Evolutionary conservation across 1,140 invertebrate genomes (phyloP).

Genomic region (Lamellibrachia luymesi): DNA sequence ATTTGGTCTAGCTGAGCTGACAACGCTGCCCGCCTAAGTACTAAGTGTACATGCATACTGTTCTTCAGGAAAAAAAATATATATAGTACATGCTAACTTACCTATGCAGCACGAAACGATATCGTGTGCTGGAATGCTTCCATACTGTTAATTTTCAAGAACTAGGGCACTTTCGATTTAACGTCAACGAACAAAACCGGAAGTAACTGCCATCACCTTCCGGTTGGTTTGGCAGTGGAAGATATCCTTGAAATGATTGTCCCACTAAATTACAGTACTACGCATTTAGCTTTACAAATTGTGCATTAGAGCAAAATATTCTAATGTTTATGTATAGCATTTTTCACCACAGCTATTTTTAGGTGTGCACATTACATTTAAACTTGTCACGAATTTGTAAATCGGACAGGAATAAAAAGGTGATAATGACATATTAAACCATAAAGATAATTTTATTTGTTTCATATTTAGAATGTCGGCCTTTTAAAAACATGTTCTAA

Average conservation of each 20-base stretch:
- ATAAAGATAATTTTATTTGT: no score
- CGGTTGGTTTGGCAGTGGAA: background rate
- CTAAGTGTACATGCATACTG: background rate
- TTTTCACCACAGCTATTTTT: background rate
- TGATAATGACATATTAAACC: background rate
- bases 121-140: background rate
- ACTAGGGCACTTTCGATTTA: background rate
- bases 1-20: background rate
- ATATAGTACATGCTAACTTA: background rate
- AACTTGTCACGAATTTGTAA: background rate
- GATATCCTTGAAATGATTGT: background rate
- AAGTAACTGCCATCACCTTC: slow-evolving; percentile 4
- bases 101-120: background rate
- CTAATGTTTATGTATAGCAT: background rate
- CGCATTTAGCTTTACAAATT: background rate
- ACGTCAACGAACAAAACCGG: background rate
- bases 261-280: background rate
- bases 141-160: background rate
- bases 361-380: background rate
- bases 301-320: background rate
- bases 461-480: no score
- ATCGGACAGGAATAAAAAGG: background rate
- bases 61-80: background rate
- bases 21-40: background rate
- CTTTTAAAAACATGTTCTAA: no score